phyloP scores from a whole-genome alignment of 2,797 vertebrate species.

The Sebastes alutus region DNA sequence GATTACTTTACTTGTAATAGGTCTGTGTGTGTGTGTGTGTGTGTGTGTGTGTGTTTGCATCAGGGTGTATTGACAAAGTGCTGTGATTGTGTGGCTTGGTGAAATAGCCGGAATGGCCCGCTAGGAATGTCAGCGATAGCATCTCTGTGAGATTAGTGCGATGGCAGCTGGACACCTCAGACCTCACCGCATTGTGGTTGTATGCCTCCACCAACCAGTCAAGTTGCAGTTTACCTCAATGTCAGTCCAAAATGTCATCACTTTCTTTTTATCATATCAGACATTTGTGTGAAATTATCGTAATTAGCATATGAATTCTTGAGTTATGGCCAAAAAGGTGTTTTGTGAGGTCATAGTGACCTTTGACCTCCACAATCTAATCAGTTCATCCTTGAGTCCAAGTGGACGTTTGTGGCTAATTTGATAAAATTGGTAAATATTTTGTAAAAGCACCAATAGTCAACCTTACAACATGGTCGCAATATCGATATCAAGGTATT shows the following conservation, averaged over 20 bases:
- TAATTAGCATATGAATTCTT: no score
- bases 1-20: background rate
- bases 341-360: no score
- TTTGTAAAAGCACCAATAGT: no score
- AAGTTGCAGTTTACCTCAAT: background rate
- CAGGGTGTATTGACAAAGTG: conserved; percentile 28
- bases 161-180: conserved; percentile 36
- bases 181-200: background rate
- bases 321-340: no score
- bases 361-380: no score
- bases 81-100: conserved; percentile 47
- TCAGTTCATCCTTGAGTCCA: no score
- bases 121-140: conserved; percentile 55
- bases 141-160: conserved; percentile 55
- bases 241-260: background rate
- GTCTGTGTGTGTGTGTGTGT: background rate
- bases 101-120: conserved; percentile 31
- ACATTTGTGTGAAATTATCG: no score
- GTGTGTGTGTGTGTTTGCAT: background rate
- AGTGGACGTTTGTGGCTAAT: no score
- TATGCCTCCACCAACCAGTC: background rate
- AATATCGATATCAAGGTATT: no score
- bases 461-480: no score
- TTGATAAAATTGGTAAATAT: no score
- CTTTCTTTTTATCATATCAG: background rate